Evolutionary conservation across 37 sponge, comb jelly and placozoan genomes (phyloP).

Genomic region (Bolinopsis microptera): DNA sequence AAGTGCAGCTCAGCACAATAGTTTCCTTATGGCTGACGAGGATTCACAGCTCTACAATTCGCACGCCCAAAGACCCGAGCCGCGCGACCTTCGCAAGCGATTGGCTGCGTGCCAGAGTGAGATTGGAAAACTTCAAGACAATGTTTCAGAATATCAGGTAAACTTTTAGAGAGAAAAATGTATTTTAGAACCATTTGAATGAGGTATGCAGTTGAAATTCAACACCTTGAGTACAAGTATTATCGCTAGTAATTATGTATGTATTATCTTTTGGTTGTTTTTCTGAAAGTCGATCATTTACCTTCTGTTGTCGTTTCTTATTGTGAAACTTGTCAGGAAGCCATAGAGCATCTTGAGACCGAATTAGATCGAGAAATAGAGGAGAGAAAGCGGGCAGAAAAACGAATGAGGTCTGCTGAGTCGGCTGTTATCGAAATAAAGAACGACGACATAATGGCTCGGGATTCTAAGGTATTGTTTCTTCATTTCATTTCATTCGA

Average conservation of each 20-base stretch:
- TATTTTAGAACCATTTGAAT: too few species aligned
- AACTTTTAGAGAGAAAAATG: too few species aligned
- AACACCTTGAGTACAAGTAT: too few species aligned
- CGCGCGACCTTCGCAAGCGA: background rate
- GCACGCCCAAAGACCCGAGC: background rate
- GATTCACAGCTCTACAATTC: constrained; percentile 8
- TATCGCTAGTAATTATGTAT: too few species aligned
- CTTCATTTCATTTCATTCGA: too few species aligned
- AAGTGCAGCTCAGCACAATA: background rate
- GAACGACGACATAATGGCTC: constrained; percentile 5
- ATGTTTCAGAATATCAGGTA: constrained; percentile 45
- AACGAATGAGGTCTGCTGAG: constrained; percentile 30
- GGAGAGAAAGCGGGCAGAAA: constrained; percentile 33
- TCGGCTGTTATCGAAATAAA: constrained; percentile 40
- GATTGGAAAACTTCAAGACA: background rate
- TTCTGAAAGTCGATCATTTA: too few species aligned
- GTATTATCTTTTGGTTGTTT: too few species aligned
- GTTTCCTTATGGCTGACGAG: background rate
- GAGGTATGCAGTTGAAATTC: too few species aligned
- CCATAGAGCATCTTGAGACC: background rate
- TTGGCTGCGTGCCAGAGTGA: constrained; percentile 32
- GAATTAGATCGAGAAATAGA: constrained; percentile 7
- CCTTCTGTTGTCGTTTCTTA: too few species aligned
- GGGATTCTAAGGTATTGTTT: background rate
- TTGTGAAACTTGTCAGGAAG: constrained; percentile 11